Evolutionary conservation across 2,888 invertebrate genomes (phyloP).

Genomic region (Dendrolimus houi): DNA sequence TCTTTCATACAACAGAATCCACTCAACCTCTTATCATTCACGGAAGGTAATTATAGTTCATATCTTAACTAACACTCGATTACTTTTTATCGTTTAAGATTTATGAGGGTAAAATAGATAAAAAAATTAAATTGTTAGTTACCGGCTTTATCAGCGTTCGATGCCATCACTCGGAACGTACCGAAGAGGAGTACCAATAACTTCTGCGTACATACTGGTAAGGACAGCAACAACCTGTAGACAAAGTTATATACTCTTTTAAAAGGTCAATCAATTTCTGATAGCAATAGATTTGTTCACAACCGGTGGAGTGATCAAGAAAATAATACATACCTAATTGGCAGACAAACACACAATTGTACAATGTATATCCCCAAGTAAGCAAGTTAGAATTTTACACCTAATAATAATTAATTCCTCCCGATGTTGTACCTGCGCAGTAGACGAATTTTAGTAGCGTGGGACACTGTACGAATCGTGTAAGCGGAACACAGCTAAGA

Average conservation of each 20-base stretch:
- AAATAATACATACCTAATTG: neutral
- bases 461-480: too few species aligned
- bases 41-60: neutral
- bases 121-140: neutral
- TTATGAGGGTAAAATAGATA: neutral
- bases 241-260: slow-evolving; percentile 18
- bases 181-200: slow-evolving; percentile 96
- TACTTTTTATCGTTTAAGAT: neutral
- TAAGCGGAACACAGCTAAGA: too few species aligned
- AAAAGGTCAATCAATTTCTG: neutral
- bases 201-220: slow-evolving; percentile 94
- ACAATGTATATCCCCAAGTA: too few species aligned
- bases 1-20: too few species aligned
- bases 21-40: neutral
- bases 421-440: too few species aligned
- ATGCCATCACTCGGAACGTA: slow-evolving; percentile 96
- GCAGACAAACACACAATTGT: neutral
- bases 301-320: neutral
- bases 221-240: slow-evolving; percentile 88
- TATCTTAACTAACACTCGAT: neutral
- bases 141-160: slow-evolving; percentile 90
- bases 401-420: too few species aligned
- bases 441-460: too few species aligned
- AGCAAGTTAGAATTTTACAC: too few species aligned
- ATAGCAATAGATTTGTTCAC: neutral